These are phyloP conservation scores for Vanessa atalanta DNA, from an alignment of 1,140 invertebrate species.

Conservation along the genomic window DNA sequence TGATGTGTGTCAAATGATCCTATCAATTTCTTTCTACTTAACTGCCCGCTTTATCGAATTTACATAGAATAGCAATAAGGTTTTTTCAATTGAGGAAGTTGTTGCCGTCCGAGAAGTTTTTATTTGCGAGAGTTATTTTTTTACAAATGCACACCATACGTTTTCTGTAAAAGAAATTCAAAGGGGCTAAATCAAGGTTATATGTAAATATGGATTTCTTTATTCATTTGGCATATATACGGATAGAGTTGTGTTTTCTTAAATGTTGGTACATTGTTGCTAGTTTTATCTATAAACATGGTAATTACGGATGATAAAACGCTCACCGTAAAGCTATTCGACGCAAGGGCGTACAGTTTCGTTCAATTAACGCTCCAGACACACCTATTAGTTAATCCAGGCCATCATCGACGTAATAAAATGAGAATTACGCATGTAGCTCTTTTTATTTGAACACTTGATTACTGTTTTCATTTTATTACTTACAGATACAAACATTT, in stretches of 20 bases:
- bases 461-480: background rate
- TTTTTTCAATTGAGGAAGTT: conserved; percentile 10
- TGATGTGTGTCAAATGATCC: conserved; percentile 20
- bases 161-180: background rate
- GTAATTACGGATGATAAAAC: conserved; percentile 40
- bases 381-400: conserved; percentile 59
- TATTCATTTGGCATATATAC: background rate
- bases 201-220: background rate
- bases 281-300: conserved; percentile 23
- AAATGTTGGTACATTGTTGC: conserved; percentile 1
- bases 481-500: background rate
- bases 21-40: conserved; percentile 22
- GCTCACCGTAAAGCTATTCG: conserved; percentile 39
- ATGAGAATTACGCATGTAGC: conserved; percentile 37
- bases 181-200: background rate
- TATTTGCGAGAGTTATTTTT: background rate
- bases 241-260: background rate
- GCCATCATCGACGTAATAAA: conserved; percentile 59
- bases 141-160: background rate
- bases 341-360: conserved; percentile 47
- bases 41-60: conserved; percentile 11
- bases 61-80: conserved; percentile 13
- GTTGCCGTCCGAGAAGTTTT: background rate
- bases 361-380: conserved; percentile 59
- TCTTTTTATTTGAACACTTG: background rate